These are phyloP conservation scores for Cyphomyrus discorhynchus DNA, from an alignment of 2,113 vertebrate species.

Conservation along the genomic window DNA sequence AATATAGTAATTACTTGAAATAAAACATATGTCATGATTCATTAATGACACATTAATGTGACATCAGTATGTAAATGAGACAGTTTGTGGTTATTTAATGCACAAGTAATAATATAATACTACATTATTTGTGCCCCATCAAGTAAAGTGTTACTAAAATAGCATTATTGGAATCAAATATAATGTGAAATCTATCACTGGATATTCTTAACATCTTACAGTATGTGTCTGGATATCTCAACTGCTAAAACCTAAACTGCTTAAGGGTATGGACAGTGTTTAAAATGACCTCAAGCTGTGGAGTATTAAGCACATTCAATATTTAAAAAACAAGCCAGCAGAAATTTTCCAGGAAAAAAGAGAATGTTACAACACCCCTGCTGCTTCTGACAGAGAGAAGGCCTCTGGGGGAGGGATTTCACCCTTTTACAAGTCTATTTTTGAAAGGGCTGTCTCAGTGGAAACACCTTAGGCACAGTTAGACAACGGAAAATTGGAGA, in stretches of 20 bases:
- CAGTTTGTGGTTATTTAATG: too few relatives aligned
- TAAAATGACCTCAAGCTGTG: background rate
- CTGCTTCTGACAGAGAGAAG: background rate
- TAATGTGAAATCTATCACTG: background rate
- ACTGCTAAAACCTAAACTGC: background rate
- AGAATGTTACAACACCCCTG: background rate
- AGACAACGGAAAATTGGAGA: background rate
- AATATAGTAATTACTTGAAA: too few relatives aligned
- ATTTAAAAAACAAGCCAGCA: background rate
- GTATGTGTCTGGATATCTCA: background rate
- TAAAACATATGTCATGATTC: too few relatives aligned
- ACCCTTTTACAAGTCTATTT: background rate
- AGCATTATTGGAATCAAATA: background rate
- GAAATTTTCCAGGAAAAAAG: background rate
- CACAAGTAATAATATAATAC: too few relatives aligned
- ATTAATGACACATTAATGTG: too few relatives aligned
- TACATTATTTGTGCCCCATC: too few relatives aligned
- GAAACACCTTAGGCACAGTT: background rate
- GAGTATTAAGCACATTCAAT: background rate
- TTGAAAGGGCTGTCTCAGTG: background rate
- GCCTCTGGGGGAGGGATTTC: background rate
- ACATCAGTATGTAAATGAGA: too few relatives aligned
- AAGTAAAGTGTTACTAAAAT: background rate
- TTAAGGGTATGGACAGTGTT: background rate
- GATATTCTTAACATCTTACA: background rate